Conservation (phyloP, 2,888 invertebrate species). For the Zelleria hepariella region DNA sequence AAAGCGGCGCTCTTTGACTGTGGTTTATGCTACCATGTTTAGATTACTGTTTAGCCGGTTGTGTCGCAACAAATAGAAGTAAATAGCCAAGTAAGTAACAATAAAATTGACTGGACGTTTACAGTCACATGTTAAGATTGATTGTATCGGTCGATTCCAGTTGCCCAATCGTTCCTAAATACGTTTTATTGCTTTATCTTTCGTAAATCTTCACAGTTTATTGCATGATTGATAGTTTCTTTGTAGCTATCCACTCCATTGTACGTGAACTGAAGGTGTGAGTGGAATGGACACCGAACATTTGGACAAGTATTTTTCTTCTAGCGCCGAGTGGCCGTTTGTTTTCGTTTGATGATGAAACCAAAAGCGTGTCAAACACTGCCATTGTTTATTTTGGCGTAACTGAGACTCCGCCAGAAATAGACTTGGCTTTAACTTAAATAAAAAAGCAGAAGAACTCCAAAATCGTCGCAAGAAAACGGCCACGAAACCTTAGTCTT, state of each 20-base stretch:
- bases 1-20: background rate
- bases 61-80: background rate
- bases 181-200: conserved; percentile 10
- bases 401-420: background rate
- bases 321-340: background rate
- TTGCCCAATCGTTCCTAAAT: background rate
- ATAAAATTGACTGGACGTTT: background rate
- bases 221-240: conserved; percentile 10
- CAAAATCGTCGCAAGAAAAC: too few species aligned
- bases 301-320: background rate
- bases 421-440: background rate
- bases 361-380: background rate
- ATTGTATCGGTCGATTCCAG: background rate
- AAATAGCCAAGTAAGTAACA: background rate
- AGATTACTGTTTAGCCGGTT: background rate
- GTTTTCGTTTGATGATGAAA: background rate
- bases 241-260: background rate
- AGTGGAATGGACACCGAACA: background rate
- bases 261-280: background rate
- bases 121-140: background rate
- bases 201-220: conserved; percentile 14
- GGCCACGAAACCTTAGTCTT: too few species aligned
- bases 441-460: too few species aligned
- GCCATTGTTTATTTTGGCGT: background rate
- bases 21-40: background rate